Percentiles rank a stretch among this genome's conserved stretches.
Conservation (phyloP, 2,888 invertebrate species). For the Euspilapteryx auroguttella region DNA sequence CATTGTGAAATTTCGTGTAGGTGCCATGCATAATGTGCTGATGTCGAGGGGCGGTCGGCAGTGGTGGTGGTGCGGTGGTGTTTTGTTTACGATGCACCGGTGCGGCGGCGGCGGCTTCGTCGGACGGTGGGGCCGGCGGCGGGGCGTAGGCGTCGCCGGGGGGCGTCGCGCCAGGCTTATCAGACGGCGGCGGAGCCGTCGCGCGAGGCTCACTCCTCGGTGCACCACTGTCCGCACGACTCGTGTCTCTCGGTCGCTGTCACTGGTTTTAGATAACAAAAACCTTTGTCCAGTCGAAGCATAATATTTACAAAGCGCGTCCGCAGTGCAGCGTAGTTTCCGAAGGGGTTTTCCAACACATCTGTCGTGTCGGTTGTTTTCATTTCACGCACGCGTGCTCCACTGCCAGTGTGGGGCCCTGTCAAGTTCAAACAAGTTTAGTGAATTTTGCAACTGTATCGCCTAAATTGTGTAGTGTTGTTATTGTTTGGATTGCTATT, state of each 20-base stretch:
- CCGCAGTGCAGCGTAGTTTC: constrained; percentile 39
- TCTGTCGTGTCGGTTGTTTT: constrained; percentile 48
- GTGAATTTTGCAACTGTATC: constrained; percentile 30
- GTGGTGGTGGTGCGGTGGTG: constrained; percentile 33
- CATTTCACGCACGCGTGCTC: constrained; percentile 44
- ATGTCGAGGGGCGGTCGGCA: constrained; percentile 14
- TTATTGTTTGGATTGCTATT: no score
- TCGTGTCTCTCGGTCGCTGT: constrained; percentile 37
- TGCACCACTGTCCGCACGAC: constrained; percentile 45
- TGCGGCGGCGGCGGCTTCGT: constrained; percentile 21
- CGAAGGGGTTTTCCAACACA: constrained; percentile 52
- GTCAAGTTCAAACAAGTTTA: constrained; percentile 50
- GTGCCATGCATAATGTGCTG: constrained; percentile 39
- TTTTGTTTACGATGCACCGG: constrained; percentile 46
- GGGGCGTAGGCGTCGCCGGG: constrained; percentile 60
- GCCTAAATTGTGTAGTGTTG: background rate
- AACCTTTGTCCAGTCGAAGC: constrained; percentile 57
- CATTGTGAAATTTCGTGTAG: constrained; percentile 51
- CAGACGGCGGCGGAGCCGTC: constrained; percentile 55
- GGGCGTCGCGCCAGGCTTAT: constrained; percentile 61
- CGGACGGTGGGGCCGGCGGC: constrained; percentile 40
- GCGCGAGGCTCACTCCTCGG: constrained; percentile 55
- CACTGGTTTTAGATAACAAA: constrained; percentile 54
- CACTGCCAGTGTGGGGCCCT: constrained; percentile 17
- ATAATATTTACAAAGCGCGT: constrained; percentile 52